Percentiles rank a stretch among this genome's conserved stretches.
Conservation (phyloP, 2,797 vertebrate species). For the Rhabdomys pumilio region DNA sequence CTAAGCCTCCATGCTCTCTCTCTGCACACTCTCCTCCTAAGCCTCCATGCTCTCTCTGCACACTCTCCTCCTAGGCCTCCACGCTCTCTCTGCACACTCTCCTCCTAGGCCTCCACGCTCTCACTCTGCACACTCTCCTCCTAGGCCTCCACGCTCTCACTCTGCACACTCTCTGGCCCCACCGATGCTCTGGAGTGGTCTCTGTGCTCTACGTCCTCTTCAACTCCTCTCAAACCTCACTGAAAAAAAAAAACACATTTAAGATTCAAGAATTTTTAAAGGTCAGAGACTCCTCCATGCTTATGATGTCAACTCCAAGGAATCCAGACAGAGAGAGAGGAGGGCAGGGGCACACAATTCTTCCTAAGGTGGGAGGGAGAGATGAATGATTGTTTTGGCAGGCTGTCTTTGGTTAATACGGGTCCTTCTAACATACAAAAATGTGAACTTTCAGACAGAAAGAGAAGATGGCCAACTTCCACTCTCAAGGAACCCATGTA, state of each 20-base stretch:
- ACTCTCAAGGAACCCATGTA: slow-evolving; percentile 11
- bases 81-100: not conserved
- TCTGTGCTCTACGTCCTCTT: slow-evolving; percentile 5
- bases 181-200: not conserved
- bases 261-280: slow-evolving; percentile 74
- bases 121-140: no score
- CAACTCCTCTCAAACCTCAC: slow-evolving; percentile 45
- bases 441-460: slow-evolving; percentile 55
- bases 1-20: not conserved
- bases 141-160: not conserved
- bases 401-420: slow-evolving; percentile 57
- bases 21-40: not conserved
- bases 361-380: slow-evolving; percentile 58
- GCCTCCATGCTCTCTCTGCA: not conserved
- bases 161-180: not conserved
- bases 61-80: no score
- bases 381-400: slow-evolving; percentile 40
- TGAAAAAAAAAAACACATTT: slow-evolving; percentile 54
- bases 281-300: slow-evolving; percentile 74
- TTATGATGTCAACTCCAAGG: slow-evolving; percentile 74
- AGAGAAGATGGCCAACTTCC: slow-evolving; percentile 45
- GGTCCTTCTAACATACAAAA: slow-evolving; percentile 63
- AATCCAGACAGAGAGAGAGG: slow-evolving; percentile 62
- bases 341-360: slow-evolving; percentile 19
- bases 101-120: not conserved